Base-by-base conservation (phyloP, 2,113 vertebrate species). In the mouse (Mus musculus) region DNA sequence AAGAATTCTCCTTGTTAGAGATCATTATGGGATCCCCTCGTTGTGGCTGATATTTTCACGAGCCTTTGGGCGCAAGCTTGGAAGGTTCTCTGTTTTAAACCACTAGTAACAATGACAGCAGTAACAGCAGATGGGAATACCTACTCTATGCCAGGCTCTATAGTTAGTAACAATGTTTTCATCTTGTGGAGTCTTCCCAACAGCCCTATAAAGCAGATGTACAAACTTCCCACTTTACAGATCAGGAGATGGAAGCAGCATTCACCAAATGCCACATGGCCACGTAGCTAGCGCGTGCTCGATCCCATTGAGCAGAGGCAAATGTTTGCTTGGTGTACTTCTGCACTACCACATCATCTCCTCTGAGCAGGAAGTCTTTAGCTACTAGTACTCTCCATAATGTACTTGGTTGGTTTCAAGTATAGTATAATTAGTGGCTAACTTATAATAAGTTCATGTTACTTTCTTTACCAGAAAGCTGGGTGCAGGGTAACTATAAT, bases 351-450 rank as follows among this genome's bases (percentile, higher is more conserved):
- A 3, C 26, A 24, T 28, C 8, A 8, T 65, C 4, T 9, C 39
- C 42, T 7, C 61, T 30, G 14, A 67, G 13, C 12, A 24, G 67
- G 73, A 84, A 82, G 30, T 67, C 22, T 39, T 77, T 46, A 94
- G 19, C 72, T n/a, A 33, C 72, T 49, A 28, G 10, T 7, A 42
- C 76, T 75, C 36, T 46, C 52, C 82, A 46, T 46, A 17, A 63
- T 67, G 76, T 30, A 65, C 75, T 59, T 78, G 28, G 14, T 71
- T 73, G 39, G 88, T 72, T 65, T 75, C 11, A 22, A 67, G 12
- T 52, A 56, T 73, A 36, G 5, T 95, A 88, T 78, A n/a, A 65
- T 88, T 91, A 59, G 42, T 96, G 46, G 4, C 59, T 91, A 59
- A 92, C 46, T 88, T 46, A 72, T 42, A 78, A 10, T 67, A 90